Conservation (phyloP, 2,888 invertebrate genomes). For the Synanthedon myopaeformis region DNA sequence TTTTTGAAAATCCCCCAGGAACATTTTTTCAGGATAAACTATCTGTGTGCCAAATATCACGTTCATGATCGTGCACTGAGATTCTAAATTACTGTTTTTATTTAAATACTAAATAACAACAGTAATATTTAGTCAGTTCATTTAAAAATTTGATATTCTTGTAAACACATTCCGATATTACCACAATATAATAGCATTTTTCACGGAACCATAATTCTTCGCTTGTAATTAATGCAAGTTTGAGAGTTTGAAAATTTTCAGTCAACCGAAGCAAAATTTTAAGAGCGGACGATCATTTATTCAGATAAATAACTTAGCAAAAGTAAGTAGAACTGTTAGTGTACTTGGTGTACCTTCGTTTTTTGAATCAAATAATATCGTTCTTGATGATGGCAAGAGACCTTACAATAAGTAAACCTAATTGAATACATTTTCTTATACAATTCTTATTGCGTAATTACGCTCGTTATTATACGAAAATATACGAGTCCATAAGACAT, state of each 20-base stretch:
- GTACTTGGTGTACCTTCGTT: too few relatives aligned
- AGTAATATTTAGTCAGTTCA: too few relatives aligned
- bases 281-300: neutral
- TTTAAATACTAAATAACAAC: too few relatives aligned
- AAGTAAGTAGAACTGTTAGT: neutral
- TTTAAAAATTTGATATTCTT: neutral
- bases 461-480: constrained; percentile 1
- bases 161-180: neutral
- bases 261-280: neutral
- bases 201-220: neutral
- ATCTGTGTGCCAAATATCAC: too few relatives aligned
- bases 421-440: neutral
- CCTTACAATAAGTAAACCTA: neutral
- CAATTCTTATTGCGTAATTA: neutral
- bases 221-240: neutral
- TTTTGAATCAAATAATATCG: too few relatives aligned
- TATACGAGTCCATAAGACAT: constrained; percentile 21
- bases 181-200: neutral
- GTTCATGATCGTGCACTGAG: too few relatives aligned
- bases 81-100: too few relatives aligned
- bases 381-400: too few relatives aligned
- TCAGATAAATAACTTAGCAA: neutral
- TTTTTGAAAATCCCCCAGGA: too few relatives aligned
- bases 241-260: neutral
- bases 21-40: too few relatives aligned